A percentile compares a stretch with the other conserved stretches of the same genome.
Evolutionary conservation across 1,140 invertebrate species (phyloP).

Genomic region (Helicorthomorpha holstii): DNA sequence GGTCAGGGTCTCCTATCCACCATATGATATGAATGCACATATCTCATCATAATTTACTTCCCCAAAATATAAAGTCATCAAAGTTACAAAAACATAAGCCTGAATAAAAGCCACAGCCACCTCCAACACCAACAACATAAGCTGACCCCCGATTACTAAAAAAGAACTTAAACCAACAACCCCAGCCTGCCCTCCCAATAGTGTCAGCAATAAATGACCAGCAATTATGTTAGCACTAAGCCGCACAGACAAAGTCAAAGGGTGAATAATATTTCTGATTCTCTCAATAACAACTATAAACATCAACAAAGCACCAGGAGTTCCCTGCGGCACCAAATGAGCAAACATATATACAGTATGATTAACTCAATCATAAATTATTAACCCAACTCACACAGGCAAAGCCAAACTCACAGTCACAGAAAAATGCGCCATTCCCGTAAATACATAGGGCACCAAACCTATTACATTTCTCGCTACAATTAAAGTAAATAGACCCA

Average conservation of each 20-base stretch:
- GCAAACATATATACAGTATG: conserved; percentile 33
- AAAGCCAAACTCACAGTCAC: conserved; percentile 34
- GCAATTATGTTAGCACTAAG: conserved; percentile 49
- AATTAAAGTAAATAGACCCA: too few relatives aligned
- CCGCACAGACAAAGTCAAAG: conserved; percentile 40
- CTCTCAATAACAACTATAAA: conserved; percentile 28
- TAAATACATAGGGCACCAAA: conserved; percentile 47
- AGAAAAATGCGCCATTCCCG: conserved; percentile 36
- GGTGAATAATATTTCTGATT: conserved; percentile 42
- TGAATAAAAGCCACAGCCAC: too few relatives aligned
- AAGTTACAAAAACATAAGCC: conserved; percentile 33
- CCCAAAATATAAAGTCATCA: conserved; percentile 32
- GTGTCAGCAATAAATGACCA: conserved; percentile 37
- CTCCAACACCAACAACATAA: too few relatives aligned
- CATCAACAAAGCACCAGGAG: conserved; percentile 32
- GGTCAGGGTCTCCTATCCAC: too few relatives aligned
- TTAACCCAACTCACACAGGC: conserved; percentile 39
- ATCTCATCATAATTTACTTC: too few relatives aligned
- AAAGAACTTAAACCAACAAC: conserved; percentile 19
- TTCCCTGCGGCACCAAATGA: conserved; percentile 40
- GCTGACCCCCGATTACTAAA: conserved; percentile 26
- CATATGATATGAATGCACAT: too few relatives aligned
- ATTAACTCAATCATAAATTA: conserved; percentile 27
- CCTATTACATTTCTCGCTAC: too few relatives aligned
- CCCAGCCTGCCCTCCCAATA: conserved; percentile 36